Percentiles rank a stretch among this genome's conserved stretches.
These are phyloP conservation scores for Laothoe populi DNA, from an alignment of 2,888 invertebrate species.

Conservation along the genomic window DNA sequence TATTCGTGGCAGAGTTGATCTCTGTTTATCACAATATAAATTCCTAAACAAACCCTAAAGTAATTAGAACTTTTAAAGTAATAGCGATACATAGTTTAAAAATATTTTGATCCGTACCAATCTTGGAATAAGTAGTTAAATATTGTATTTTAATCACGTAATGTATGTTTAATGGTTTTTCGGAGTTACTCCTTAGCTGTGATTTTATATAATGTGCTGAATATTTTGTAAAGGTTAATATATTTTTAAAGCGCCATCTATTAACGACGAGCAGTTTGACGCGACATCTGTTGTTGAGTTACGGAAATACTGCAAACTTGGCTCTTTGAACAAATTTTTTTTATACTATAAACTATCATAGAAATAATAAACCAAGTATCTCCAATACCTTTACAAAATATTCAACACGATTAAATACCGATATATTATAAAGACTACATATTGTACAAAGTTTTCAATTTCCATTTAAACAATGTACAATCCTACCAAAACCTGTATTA, in stretches of 20 bases:
- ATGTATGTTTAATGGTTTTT: conserved; percentile 31
- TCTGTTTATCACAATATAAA: too few species aligned
- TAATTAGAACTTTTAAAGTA: too few species aligned
- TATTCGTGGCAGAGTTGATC: too few species aligned
- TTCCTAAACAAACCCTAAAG: too few species aligned
- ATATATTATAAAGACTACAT: conserved; percentile 39
- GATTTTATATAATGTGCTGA: conserved; percentile 46
- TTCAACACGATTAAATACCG: conserved; percentile 31
- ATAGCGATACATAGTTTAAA: too few species aligned
- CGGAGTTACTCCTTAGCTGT: conserved; percentile 47
- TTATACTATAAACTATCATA: not conserved
- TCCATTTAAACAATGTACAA: conserved; percentile 29
- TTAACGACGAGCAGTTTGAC: not conserved
- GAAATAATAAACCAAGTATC: not conserved
- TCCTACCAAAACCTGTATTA: conserved; percentile 47
- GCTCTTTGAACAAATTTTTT: not conserved
- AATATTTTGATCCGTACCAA: not conserved
- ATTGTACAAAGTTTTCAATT: conserved; percentile 46
- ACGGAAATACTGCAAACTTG: not conserved
- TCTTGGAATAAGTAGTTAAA: conserved; percentile 2
- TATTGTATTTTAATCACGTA: conserved; percentile 27
- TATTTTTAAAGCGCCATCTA: conserved; percentile 2
- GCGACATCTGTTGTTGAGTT: conserved; percentile 5
- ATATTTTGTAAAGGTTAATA: conserved; percentile 39
- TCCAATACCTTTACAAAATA: not conserved